Conservation (phyloP, 2,113 vertebrate species). For the Canis aureus region DNA sequence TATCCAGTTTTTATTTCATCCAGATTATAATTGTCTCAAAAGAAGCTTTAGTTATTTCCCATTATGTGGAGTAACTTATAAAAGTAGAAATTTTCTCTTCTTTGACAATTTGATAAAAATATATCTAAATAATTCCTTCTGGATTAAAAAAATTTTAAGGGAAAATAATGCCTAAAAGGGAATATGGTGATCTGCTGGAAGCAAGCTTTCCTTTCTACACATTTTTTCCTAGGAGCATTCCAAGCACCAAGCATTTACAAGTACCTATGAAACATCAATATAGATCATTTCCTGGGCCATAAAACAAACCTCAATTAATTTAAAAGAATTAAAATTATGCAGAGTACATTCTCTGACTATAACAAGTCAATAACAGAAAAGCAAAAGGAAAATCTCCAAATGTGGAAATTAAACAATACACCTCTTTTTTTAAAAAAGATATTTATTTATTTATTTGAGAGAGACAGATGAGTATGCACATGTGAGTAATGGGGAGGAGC, state of each 20-base stretch:
- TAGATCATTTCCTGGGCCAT: background rate
- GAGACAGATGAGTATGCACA: background rate
- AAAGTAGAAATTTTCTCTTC: background rate
- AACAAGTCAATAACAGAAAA: background rate
- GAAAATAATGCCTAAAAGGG: background rate
- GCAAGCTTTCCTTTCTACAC: background rate
- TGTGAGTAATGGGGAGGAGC: background rate
- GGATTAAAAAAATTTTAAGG: background rate
- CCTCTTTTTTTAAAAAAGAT: background rate
- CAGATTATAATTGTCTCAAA: background rate
- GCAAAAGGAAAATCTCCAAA: background rate
- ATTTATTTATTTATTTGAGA: background rate
- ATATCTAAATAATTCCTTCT: background rate
- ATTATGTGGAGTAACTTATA: background rate
- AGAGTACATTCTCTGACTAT: background rate
- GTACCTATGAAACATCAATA: background rate
- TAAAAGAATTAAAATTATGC: background rate
- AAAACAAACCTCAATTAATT: background rate
- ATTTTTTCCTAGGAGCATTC: background rate
- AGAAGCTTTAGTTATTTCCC: background rate
- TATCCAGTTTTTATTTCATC: constrained; percentile 24
- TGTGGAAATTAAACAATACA: background rate
- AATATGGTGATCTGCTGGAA: background rate
- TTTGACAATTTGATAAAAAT: background rate
- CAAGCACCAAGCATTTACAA: background rate